Evolutionary conservation across 2,888 invertebrate species (phyloP).

Genomic region (Plusia festucae): DNA sequence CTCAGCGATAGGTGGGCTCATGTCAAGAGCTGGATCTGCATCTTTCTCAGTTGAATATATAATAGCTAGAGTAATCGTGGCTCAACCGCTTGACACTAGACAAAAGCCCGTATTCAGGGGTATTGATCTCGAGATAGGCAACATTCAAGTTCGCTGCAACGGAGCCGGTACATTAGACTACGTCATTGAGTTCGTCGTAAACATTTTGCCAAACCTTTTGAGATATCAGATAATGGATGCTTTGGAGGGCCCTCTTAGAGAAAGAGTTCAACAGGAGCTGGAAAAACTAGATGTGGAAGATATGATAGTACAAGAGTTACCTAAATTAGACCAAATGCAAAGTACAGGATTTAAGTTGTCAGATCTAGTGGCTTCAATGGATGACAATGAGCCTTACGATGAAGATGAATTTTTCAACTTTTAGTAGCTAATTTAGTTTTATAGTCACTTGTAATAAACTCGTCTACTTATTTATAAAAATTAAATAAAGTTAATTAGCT

Average conservation of each 20-base stretch:
- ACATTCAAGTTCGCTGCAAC: constrained; percentile 94
- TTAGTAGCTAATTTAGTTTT: constrained; percentile 52
- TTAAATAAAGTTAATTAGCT: constrained; percentile 6
- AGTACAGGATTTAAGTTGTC: constrained; percentile 83
- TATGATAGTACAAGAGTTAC: constrained; percentile 91
- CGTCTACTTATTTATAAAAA: constrained; percentile 54
- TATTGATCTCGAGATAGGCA: constrained; percentile 94
- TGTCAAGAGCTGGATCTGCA: constrained; percentile 92
- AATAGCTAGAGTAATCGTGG: constrained; percentile 91
- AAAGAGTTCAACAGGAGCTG: constrained; percentile 92
- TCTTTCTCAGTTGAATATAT: constrained; percentile 95
- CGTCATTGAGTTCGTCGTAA: constrained; percentile 93
- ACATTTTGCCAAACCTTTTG: constrained; percentile 95
- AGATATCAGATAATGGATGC: constrained; percentile 97
- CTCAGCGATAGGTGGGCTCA: constrained; percentile 91
- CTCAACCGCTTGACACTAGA: constrained; percentile 94
- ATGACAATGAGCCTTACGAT: constrained; percentile 69
- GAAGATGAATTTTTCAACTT: constrained; percentile 87
- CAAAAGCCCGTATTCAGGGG: constrained; percentile 92
- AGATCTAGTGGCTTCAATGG: constrained; percentile 66
- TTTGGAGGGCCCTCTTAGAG: constrained; percentile 93
- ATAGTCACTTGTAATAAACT: constrained; percentile 5
- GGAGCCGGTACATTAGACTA: constrained; percentile 97
- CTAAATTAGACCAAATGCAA: constrained; percentile 91
- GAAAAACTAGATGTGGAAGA: constrained; percentile 93